Evolutionary conservation across 2,888 invertebrate genomes (phyloP).

Genomic region (Actias luna): DNA sequence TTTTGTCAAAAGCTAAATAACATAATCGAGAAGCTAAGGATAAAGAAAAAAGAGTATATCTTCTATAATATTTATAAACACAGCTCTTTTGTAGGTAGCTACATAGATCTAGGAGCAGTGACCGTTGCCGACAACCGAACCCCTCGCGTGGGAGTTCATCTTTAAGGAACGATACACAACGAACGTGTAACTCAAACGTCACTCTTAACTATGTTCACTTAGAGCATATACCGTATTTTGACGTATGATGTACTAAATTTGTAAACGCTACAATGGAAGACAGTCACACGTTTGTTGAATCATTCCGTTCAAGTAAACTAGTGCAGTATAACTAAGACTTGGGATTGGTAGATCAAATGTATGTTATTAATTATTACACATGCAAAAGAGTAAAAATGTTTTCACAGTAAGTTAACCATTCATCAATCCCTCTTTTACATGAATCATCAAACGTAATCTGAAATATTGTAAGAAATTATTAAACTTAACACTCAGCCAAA

Average conservation of each 20-base stretch:
- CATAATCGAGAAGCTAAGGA: too few species aligned
- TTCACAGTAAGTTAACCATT: background rate
- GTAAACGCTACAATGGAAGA: slow-evolving; percentile 56
- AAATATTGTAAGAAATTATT: too few species aligned
- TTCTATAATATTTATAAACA: background rate
- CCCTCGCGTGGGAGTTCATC: slow-evolving; percentile 46
- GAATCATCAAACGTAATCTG: too few species aligned
- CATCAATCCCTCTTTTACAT: background rate
- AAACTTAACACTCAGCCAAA: too few species aligned
- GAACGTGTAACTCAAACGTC: background rate
- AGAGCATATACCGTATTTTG: background rate
- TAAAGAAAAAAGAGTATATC: background rate
- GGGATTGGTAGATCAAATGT: slow-evolving; percentile 32
- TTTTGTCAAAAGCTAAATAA: too few species aligned
- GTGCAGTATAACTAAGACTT: slow-evolving; percentile 67
- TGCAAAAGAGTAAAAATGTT: background rate
- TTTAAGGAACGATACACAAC: slow-evolving; percentile 23
- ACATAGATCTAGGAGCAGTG: slow-evolving; percentile 36
- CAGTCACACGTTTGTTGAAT: slow-evolving; percentile 63
- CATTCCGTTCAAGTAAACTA: slow-evolving; percentile 60
- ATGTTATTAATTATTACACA: slow-evolving; percentile 10
- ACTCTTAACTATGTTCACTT: background rate
- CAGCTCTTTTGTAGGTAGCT: background rate
- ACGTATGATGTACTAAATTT: slow-evolving; percentile 22
- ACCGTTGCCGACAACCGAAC: slow-evolving; percentile 44